phyloP scores from a whole-genome alignment of 2,888 invertebrate species.

The Boloria selene region DNA sequence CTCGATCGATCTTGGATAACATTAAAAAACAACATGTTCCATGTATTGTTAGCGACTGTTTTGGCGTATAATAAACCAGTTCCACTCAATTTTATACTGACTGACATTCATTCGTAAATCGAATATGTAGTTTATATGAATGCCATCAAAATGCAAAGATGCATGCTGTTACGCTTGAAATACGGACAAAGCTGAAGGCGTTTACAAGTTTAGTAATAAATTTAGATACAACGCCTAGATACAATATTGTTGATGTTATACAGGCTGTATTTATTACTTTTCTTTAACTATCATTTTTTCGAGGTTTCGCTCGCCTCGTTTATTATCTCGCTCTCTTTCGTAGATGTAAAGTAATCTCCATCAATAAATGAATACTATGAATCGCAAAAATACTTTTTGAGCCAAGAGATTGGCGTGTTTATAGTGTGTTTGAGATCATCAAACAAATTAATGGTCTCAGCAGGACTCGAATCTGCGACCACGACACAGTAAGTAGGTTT shows the following conservation, averaged over 20 bases:
- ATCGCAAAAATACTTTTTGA: too few relatives aligned
- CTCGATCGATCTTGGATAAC: slow-evolving; percentile 5
- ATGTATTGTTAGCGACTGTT: not conserved
- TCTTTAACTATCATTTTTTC: too few relatives aligned
- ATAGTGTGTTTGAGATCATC: too few relatives aligned
- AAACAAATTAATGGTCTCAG: too few relatives aligned
- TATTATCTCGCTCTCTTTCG: too few relatives aligned
- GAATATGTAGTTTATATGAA: slow-evolving; percentile 20
- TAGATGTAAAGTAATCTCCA: too few relatives aligned
- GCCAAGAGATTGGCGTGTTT: too few relatives aligned
- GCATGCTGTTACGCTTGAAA: slow-evolving; percentile 34
- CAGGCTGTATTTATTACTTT: slow-evolving; percentile 2
- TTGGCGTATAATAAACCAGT: slow-evolving; percentile 5
- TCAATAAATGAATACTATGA: too few relatives aligned
- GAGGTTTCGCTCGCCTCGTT: too few relatives aligned
- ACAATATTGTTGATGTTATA: slow-evolving; percentile 20
- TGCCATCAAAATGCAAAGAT: slow-evolving; percentile 36
- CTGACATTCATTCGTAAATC: not conserved
- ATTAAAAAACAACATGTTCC: not conserved
- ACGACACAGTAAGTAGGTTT: too few relatives aligned
- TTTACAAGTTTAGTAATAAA: slow-evolving; percentile 36
- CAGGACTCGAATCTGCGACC: too few relatives aligned
- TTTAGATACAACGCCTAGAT: slow-evolving; percentile 36
- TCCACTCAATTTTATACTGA: not conserved
- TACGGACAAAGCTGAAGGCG: slow-evolving; percentile 37